Evolutionary conservation across 2,888 invertebrate genomes (phyloP).

Genomic region (Operophtera brumata): DNA sequence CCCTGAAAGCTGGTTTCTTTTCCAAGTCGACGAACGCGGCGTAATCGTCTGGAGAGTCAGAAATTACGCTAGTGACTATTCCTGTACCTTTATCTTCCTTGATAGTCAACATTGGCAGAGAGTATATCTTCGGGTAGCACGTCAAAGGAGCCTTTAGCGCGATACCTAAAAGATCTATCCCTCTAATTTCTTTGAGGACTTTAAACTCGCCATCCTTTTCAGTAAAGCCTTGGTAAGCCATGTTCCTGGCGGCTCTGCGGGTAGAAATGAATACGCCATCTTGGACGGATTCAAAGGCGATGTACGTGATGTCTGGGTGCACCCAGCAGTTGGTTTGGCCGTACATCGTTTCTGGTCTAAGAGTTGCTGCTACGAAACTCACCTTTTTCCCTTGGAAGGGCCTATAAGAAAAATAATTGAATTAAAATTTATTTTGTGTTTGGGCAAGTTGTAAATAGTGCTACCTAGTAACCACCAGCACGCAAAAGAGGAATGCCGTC

Average conservation of each 20-base stretch:
- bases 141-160: conserved; percentile 92
- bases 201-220: conserved; percentile 88
- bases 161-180: conserved; percentile 90
- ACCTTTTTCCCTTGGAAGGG: conserved; percentile 79
- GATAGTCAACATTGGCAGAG: conserved; percentile 98
- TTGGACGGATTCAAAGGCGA: conserved; percentile 88
- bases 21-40: conserved; percentile 97
- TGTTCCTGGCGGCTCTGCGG: conserved; percentile 93
- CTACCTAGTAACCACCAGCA: no score
- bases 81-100: conserved; percentile 99
- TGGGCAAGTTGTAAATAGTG: no score
- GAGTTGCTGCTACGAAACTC: conserved; percentile 96
- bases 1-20: conserved; percentile 94
- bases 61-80: conserved; percentile 98
- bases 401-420: conserved; percentile 53
- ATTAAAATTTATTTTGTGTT: no score
- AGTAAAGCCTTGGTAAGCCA: conserved; percentile 97
- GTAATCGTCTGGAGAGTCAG: conserved; percentile 99
- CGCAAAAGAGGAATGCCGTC: no score
- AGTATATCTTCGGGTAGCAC: conserved; percentile 90
- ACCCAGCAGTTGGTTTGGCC: conserved; percentile 99
- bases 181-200: conserved; percentile 84
- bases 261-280: conserved; percentile 94
- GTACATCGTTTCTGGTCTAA: conserved; percentile 99
- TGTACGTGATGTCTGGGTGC: conserved; percentile 95